Evolutionary conservation across 2,888 invertebrate species (phyloP), one percentile per base, ranked within the genome.

Genomic region (Oxytorus armatus): DNA sequence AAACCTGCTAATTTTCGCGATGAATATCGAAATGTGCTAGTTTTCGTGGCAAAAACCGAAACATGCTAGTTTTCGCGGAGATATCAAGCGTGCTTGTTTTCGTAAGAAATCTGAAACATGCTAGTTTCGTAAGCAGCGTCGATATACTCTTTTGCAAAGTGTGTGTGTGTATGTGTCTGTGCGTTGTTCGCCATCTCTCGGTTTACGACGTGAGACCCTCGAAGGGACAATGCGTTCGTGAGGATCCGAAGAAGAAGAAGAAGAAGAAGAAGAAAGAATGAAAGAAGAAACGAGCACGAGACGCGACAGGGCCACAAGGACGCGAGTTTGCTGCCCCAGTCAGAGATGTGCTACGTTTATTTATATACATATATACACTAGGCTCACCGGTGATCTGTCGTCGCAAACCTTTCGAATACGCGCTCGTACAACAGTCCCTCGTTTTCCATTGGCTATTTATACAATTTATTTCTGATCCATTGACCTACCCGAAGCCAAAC

Each of bases 271-370:
- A 63, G 16, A 47, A 65, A 23, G 16, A 65, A 11, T 39, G 63
- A 2, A 73, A 44, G 73, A 16, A 53, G 11, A 29, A 70, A 8
- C 16, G 16, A 18, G 18, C 23, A 33, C 42, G 73, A 39, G 63
- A 63, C 73, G 63, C 53, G 42, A n/a, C n/a, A n/a, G n/a, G n/a
- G n/a, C n/a, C 53, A 44, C 73, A 73, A 73, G 63, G 63, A 55
- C 73, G 63, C 25, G 63, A 36, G 49, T 18, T 49, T 49, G 49
- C 23, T 51, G 23, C 51, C n/a, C 51, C 49, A 49, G 18, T 49
- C 49, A 18, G 23, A 39, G n/a, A n/a, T n/a, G 2, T 21, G 44
- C 44, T 47, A 8, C 16, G 18, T 18, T 8, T 73, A 53, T 63
- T 2, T 2, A 29, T 5, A 29, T 29, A 29, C n/a, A 29, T 73